Evolutionary conservation across 2,797 vertebrate genomes (phyloP), one percentile per base, ranked within the genome.

Genomic region (Pristis pectinata): DNA sequence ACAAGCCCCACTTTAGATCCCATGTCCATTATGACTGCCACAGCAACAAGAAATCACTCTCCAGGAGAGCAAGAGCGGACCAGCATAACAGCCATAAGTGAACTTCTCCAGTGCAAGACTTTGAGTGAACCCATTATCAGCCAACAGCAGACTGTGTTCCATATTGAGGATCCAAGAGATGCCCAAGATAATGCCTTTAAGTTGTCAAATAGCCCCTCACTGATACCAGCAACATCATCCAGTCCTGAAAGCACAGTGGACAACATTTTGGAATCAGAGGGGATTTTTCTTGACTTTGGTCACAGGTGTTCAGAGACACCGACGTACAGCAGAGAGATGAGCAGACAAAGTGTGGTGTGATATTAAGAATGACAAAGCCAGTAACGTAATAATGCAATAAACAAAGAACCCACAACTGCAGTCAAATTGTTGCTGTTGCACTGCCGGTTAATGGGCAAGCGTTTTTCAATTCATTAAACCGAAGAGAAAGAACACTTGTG

Each of bases 211-310:
- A 97, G 97, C 70, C 95, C 97, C 3, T 97, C 98, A 95, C 96
- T 96, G 3, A 96, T 97, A n/a, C 97, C 98, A 3, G 98, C 98
- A 10, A 97, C 98, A 95, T 97, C 98, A 94, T 98, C 98, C 97
- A 99, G 99, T 96, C 98, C 99, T 0, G 99, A 99, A 96, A 98
- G 98, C 95, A 98, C 98, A 95, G 98, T 99, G 83, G 98, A 99
- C 97, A 98, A 98, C 96, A 98, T 98, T 95, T 97, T 99, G 94
- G 98, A 99, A 95, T 99, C 98, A 0, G 99, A 99, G 11, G 99
- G 99, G 49, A 99, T 99, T 96, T 99, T 99, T 97, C 99, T 99
- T 94, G 98, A 99, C 97, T 99, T 99, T 96, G 97, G 98, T 85
- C 97, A 97, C 95, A 97, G 97, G 95, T 97, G 98, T 95, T 97